Evolutionary conservation across 37 sponge, comb jelly and placozoan genomes (phyloP), one percentile per base, ranked within the genome.

Genomic region (Diacarnus erythraeanus): DNA sequence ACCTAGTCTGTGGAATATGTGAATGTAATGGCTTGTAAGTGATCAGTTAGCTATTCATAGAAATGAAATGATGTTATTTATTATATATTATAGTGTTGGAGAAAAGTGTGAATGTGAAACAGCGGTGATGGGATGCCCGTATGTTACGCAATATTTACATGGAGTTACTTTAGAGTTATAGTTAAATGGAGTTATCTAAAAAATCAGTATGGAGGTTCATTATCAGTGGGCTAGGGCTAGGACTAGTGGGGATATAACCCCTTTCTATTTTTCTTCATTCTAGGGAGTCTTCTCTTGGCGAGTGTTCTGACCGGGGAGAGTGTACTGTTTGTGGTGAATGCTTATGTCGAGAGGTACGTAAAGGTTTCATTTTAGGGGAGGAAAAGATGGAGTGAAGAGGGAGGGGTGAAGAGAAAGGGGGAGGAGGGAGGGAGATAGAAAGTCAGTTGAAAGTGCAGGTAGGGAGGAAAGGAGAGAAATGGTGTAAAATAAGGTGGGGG

Each of bases 1-100:
- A 36, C 23, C 57, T 74, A 2, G 66, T 18, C 36, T 88, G 89
- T 71, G 89, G 89, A 56, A 3, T 71, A 0, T 88, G 89, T 77
- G 74, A 78, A 21, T 88, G 89, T 47, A 71, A 77, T 67, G 33
- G 23, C 35, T 76, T 69, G 57, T 47, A 31, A 64, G 57, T 35
- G 56, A 70, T 58, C 4, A 20, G 18, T n/a, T 6, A 5, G 22
- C 27, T 26, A 60, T 60, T 25, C 22, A n/a, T 20, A 25, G 27
- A 60, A 60, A 3, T 17, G 29, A 15, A 15, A 30, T 65, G 35
- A 65, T 6, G 27, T 65, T 3, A 8, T 8, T 30, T 26, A 21
- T 60, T 20, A 60, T 65, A 18, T 65, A 18, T 30, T 65, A 3
- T 30, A 65, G 66, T 65, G 40, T 69, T 85, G 84, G 84, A 34